Evolutionary conservation across 1,140 invertebrate genomes (phyloP).

Genomic region (Zaprionus nigranus): DNA sequence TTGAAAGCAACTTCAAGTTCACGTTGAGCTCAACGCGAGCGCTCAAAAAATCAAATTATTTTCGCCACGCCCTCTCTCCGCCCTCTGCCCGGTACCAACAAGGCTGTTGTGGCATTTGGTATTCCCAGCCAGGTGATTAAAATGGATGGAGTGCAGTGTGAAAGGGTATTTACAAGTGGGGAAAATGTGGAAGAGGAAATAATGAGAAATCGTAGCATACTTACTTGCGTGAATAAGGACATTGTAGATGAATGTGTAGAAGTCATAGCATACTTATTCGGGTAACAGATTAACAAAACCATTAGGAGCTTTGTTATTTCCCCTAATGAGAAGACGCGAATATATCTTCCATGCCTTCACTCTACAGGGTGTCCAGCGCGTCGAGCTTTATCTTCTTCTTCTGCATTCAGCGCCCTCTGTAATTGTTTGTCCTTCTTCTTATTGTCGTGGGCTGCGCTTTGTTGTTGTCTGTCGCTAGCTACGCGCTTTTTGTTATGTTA

Average conservation of each 20-base stretch:
- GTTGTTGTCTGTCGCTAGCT: conserved; percentile 48
- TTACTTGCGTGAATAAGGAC: background rate
- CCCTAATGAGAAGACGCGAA: no score
- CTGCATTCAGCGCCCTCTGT: conserved; percentile 42
- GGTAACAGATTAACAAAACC: no score
- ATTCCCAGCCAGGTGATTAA: background rate
- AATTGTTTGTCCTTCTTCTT: conserved; percentile 62
- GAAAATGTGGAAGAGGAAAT: background rate
- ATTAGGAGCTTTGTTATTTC: no score
- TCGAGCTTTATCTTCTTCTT: conserved; percentile 3
- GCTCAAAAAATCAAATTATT: conserved; percentile 64
- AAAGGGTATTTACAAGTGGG: background rate
- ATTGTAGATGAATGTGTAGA: no score
- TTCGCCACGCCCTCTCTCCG: background rate
- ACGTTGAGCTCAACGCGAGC: background rate
- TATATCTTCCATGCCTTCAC: background rate
- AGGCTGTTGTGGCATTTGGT: background rate
- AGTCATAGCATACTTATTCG: no score
- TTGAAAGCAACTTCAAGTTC: conserved; percentile 2
- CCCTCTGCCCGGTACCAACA: background rate
- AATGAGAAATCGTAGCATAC: background rate
- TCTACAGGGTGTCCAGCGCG: background rate
- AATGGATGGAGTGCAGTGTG: background rate
- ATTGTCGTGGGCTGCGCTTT: conserved; percentile 51
- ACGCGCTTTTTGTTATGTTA: conserved; percentile 55